Base-by-base conservation (phyloP, 2,888 invertebrate species). In the Drosophila subsilvestris region DNA sequence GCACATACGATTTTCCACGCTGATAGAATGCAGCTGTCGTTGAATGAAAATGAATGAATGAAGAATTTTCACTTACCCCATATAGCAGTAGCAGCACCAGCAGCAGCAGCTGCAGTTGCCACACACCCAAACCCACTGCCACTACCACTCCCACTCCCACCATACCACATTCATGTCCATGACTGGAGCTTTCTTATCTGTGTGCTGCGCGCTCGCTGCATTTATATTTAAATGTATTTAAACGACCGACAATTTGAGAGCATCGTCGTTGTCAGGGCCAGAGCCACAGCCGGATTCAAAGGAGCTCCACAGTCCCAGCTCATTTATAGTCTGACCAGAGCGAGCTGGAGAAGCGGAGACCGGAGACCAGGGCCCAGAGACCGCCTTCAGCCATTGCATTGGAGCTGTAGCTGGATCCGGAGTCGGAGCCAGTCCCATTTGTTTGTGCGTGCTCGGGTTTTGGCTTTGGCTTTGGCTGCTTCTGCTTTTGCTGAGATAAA, bases 211-310 rank as follows among this genome's bases (percentile, higher is more conserved):
- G 70, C 76, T 69, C 72, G 59, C 76, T 74, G 77, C 78, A 82
- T 85, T 82, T 85, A 85, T 79, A 86, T 88, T 86, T 86, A 87
- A 86, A 87, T 86, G 86, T 83, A 86, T 86, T 86, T 86, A 86
- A 86, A 79, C 88, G 85, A 86, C 86, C 88, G 86, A 86, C 85
- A 86, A 86, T 86, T 85, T 86, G 85, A 81, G 66, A 81, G 86
- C 85, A 74, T 75, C 85, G 81, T 74, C 74, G 73, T 83, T 82
- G 85, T 84, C 87, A 73, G 74, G 67, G 63, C 53, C 78, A 66
- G 63, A 27, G 54, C 47, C 61, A 17, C 27, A n/a, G 50, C 32
- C 29, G 10, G 43, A 32, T 37, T 14, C 37, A 37, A 37, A 37
- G 37, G 37, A 37, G 37, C 45, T n/a, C 12, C 20, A 32, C 10